Evolutionary conservation across 2,888 invertebrate species (phyloP), one percentile per base, ranked within the genome.

Genomic region (Asteroscopus sphinx): DNA sequence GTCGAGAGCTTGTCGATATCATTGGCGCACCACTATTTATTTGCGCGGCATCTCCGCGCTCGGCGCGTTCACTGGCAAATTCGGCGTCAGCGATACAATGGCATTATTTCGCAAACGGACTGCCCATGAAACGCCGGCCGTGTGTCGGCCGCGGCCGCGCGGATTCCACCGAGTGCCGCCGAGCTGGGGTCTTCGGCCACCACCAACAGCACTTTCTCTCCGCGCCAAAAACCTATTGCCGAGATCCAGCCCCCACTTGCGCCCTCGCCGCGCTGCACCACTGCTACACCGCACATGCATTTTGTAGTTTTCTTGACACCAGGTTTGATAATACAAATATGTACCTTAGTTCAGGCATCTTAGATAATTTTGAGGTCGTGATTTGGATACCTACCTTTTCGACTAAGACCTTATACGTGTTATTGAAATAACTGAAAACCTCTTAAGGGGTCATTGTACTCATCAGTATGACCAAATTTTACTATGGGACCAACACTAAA

Each of bases 81-180:
- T 89, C 79, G 87, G 83, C 79, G 86, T 80, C 82, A 81, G 82
- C 82, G 79, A 82, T 84, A 83, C 86, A 87, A 86, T 86, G 89
- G 87, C 92, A 93, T 92, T 89, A 87, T 91, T 91, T 91, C 90
- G 92, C 92, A 88, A 92, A 88, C 80, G 64, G 68, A 64, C 52
- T 77, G 85, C 78, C 82, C 83, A 79, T 83, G 86, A 82, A 83
- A 83, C 85, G 86, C 87, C 81, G 89, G 89, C 89, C 90, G 90
- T 89, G 87, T 89, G 90, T 87, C 91, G 93, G 90, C 91, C 90
- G 87, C 91, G 89, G 88, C 89, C 91, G 91, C 89, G 87, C 88
- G 88, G 87, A 81, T 77, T 86, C 88, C 87, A 65, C 88, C 85
- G 89, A 88, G 84, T 88, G 87, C 78, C 80, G 80, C 76, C 57